Percentiles rank a stretch among this genome's conserved stretches.
These are phyloP conservation scores for Chelon labrosus DNA, from an alignment of 2,797 vertebrate species.

Conservation along the genomic window DNA sequence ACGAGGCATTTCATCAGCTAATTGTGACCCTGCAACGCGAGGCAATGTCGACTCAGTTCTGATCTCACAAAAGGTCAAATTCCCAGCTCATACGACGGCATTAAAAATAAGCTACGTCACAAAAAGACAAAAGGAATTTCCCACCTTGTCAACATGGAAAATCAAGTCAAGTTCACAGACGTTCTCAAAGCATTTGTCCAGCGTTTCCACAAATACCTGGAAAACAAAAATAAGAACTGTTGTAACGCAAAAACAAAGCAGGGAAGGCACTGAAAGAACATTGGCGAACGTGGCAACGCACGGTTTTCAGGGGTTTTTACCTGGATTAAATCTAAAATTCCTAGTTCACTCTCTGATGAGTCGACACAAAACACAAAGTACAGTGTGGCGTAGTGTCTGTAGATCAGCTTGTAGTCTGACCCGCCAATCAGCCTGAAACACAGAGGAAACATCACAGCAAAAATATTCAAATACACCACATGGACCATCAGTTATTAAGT, in stretches of 20 bases:
- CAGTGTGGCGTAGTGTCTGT: conserved; percentile 97
- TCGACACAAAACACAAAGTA: conserved; percentile 99
- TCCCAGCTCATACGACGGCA: background rate
- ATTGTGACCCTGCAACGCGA: background rate
- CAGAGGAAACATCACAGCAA: conserved; percentile 8
- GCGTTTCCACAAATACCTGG: conserved; percentile 98
- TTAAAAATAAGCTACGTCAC: conserved; percentile 16
- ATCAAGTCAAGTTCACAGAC: conserved; percentile 99
- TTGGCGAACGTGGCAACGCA: background rate
- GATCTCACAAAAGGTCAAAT: background rate
- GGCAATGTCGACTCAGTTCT: background rate
- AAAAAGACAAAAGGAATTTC: conserved; percentile 17
- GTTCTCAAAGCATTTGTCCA: conserved; percentile 99
- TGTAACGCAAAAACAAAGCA: background rate
- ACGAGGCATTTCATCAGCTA: conserved; percentile 1
- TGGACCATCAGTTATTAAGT: background rate
- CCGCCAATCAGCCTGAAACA: conserved; percentile 92
- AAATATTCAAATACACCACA: background rate
- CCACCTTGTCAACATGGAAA: conserved; percentile 99
- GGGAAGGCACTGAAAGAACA: background rate
- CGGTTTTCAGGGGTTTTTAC: conserved; percentile 77
- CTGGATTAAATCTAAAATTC: conserved; percentile 99
- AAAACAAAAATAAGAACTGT: conserved; percentile 3
- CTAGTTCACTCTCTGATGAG: conserved; percentile 98
- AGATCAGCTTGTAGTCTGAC: conserved; percentile 98